These are phyloP conservation scores for Byasa hedistus DNA, from an alignment of 2,888 invertebrate species.

Conservation along the genomic window DNA sequence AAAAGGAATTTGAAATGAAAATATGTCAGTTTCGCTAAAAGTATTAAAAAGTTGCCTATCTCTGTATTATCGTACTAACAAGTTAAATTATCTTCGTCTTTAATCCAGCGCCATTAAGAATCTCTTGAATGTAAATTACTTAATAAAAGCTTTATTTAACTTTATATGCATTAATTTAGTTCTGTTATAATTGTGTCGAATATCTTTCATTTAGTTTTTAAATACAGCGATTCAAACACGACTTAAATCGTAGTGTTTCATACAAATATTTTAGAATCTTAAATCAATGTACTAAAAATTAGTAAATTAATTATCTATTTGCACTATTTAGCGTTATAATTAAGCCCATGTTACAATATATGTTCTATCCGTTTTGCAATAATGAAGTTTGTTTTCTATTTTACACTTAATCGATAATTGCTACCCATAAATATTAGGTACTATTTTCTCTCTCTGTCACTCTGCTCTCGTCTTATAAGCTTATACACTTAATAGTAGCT, in stretches of 20 bases:
- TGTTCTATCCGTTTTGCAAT: neutral
- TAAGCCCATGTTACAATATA: neutral
- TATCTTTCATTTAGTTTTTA: neutral
- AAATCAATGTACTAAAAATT: too few species aligned
- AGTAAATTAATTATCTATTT: too few species aligned
- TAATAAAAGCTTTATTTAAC: slow-evolving; percentile 31
- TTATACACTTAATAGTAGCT: neutral
- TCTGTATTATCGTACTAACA: slow-evolving; percentile 65
- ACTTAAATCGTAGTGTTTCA: too few species aligned
- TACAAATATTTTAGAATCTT: too few species aligned
- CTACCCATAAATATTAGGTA: neutral
- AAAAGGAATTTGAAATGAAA: slow-evolving; percentile 61
- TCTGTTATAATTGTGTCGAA: slow-evolving; percentile 2
- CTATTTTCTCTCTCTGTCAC: neutral
- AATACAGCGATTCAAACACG: too few species aligned
- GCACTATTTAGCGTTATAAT: too few species aligned
- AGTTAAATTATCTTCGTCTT: slow-evolving; percentile 61
- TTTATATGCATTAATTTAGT: slow-evolving; percentile 28
- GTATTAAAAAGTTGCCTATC: slow-evolving; percentile 74
- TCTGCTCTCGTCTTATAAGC: neutral
- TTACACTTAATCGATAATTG: slow-evolving; percentile 9
- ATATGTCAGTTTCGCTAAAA: slow-evolving; percentile 69
- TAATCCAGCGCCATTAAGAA: slow-evolving; percentile 48
- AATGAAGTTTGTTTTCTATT: neutral
- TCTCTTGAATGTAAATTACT: slow-evolving; percentile 31